A percentile compares a stretch with the other conserved stretches of the same genome.
Conservation (phyloP, 1,140 invertebrate genomes). For the Scylla paramamosain region DNA sequence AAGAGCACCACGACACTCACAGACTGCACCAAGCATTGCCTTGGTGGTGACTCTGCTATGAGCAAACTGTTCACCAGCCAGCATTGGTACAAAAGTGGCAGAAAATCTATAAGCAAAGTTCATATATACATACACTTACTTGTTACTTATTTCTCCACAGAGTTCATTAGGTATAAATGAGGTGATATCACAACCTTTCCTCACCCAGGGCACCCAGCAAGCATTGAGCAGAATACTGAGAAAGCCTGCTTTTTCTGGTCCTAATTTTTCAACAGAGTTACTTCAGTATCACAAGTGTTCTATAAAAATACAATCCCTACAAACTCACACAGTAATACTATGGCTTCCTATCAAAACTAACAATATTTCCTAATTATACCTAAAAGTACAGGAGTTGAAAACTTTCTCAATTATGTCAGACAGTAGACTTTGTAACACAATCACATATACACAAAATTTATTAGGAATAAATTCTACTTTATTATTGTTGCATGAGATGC, state of each 20-base stretch:
- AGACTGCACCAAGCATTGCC: background rate
- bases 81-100: background rate
- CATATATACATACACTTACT: background rate
- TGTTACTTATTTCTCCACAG: background rate
- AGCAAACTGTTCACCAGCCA: background rate
- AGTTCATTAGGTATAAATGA: background rate
- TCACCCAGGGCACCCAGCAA: background rate
- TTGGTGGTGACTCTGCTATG: background rate
- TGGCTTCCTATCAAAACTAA: slow-evolving; percentile 7
- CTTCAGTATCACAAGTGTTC: background rate
- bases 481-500: background rate
- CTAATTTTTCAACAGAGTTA: background rate
- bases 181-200: background rate
- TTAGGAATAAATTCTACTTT: background rate
- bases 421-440: no score
- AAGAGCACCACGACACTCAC: background rate
- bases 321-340: background rate
- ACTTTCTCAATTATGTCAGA: no score
- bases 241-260: background rate
- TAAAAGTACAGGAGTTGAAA: background rate
- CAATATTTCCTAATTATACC: background rate
- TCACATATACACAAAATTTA: background rate
- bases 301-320: slow-evolving; percentile 10
- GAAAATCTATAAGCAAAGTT: background rate
- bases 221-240: background rate